Evolutionary conservation across 53 echinoderm and acorn worm species (phyloP), one percentile per base, ranked within the genome.

Genomic region (Actinopyga echinites): DNA sequence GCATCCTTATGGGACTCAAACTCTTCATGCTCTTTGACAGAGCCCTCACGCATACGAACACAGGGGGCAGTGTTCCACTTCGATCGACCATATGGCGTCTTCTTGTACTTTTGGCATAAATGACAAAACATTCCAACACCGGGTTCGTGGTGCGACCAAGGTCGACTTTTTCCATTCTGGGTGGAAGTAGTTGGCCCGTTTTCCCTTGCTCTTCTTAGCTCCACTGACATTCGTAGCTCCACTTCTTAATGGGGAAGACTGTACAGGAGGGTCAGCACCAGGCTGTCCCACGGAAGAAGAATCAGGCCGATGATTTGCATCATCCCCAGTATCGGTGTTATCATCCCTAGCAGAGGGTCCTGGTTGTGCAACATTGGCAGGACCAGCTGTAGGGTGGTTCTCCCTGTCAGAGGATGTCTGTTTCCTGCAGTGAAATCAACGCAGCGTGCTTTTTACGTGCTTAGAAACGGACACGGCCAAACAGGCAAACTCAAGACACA

Each of bases 41-140:
- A 68, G 60, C 82, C 59, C 28, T 69, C 60, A 25, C 83, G 34
- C 33, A 87, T 69, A 57, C 83, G 45, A 58, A 58, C 31, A 42
- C 82, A 87, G 30, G 83, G 83, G 71, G 74, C 58, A 38, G 69
- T 81, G 54, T 87, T 87, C 87, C 75, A 87, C 24, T 82, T 71
- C 29, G 54, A 30, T 42, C 83, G 82, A 64, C 82, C 87, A 83
- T 57, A 87, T 37, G 83, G 87, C 21, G 69, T 58, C 74, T 81
- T 57, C 9, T 71, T 82, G 61, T 56, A 83, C 26, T 74, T 83
- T 49, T 87, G 87, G 63, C 87, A 87, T 13, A 87, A 69, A 30
- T 42, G 81, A 62, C 87, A 87, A 69, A 82, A 87, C 83, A 83
- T 87, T 1, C 82, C 87, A 45, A 58, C 73, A 69, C 44, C 42